Evolutionary conservation across 30 jellyfish, hydroid and myxozoan genomes (phyloP), one percentile per base, ranked within the genome.

Genomic region (Nemopilema nomurai): DNA sequence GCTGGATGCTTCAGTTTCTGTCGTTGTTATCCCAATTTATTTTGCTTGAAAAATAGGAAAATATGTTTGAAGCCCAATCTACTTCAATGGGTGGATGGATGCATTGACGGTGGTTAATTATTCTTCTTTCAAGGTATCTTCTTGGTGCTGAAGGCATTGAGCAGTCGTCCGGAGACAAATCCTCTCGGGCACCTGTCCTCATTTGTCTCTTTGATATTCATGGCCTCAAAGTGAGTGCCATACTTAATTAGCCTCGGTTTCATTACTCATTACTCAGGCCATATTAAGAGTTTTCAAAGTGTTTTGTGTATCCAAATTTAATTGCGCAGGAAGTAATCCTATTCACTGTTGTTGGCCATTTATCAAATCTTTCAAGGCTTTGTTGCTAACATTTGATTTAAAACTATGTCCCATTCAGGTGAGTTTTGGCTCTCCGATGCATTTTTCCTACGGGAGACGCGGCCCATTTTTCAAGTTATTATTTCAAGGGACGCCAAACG

Each of bases 381-480:
- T 6, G 6, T 3, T 41, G 57, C 57, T 13, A 3, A 41, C 13
- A 13, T 13, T 41, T 41, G 57, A 3, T 41, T 41, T 41, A 13
- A 41, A 41, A 41, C n/a, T n/a, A n/a, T 82, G 19, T 66, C 26
- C 4, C 28, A 18, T 52, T 8, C 49, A 94, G 98, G 96, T 81
- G n/a, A 69, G 80, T 63, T 89, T 77, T 41, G 93, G 92, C 16
- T 90, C 92, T 21, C 95, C 97, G 13, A 81, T 89, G 91, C 74
- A 82, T 51, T 94, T 94, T 64, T 94, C 99, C 19, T 94, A 94
- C 64, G 97, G 99, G 13, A 73, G 99, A 79, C 95, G 99, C 18
- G 97, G 97, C 21, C 99, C 99, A 24, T 94, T 84, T 73, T 94
- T 50, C 80, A 94, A 94, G 81, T 88, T 94, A 18, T 87, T 94